Evolutionary conservation across 1,140 invertebrate species (phyloP).

Genomic region (Gryon sp.): DNA sequence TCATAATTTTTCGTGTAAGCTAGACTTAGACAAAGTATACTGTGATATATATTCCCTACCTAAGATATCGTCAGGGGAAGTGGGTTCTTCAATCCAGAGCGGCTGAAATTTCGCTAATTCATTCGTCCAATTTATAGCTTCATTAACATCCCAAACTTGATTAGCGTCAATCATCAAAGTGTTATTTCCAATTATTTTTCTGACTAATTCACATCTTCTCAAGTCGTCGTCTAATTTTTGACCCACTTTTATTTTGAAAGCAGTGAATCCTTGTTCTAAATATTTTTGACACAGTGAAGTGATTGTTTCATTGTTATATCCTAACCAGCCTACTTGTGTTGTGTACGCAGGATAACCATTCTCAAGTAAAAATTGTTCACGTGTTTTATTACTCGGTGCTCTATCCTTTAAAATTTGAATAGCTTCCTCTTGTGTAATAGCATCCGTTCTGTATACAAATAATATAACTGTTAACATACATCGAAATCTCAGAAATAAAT

Average conservation of each 20-base stretch:
- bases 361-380: slow-evolving; percentile 81
- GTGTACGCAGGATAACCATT: slow-evolving; percentile 90
- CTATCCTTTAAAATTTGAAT: slow-evolving; percentile 85
- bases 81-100: slow-evolving; percentile 96
- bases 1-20: too few species aligned
- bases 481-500: too few species aligned
- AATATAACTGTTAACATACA: too few species aligned
- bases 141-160: slow-evolving; percentile 92
- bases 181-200: slow-evolving; percentile 88
- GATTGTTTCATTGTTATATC: slow-evolving; percentile 86
- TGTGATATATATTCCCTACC: too few species aligned
- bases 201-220: slow-evolving; percentile 84
- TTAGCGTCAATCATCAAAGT: slow-evolving; percentile 94
- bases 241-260: slow-evolving; percentile 96
- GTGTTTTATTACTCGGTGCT: slow-evolving; percentile 80
- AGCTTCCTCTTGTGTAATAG: slow-evolving; percentile 90
- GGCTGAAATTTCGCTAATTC: slow-evolving; percentile 86
- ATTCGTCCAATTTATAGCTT: slow-evolving; percentile 93
- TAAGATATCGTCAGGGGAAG: slow-evolving; percentile 93
- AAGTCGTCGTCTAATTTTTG: slow-evolving; percentile 88
- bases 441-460: slow-evolving; percentile 90
- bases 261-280: slow-evolving; percentile 86
- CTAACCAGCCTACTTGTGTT: slow-evolving; percentile 90
- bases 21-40: too few species aligned
- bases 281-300: slow-evolving; percentile 86